Base-by-base conservation (phyloP, 2,113 vertebrate species). In the Chelonoidis abingdonii region DNA sequence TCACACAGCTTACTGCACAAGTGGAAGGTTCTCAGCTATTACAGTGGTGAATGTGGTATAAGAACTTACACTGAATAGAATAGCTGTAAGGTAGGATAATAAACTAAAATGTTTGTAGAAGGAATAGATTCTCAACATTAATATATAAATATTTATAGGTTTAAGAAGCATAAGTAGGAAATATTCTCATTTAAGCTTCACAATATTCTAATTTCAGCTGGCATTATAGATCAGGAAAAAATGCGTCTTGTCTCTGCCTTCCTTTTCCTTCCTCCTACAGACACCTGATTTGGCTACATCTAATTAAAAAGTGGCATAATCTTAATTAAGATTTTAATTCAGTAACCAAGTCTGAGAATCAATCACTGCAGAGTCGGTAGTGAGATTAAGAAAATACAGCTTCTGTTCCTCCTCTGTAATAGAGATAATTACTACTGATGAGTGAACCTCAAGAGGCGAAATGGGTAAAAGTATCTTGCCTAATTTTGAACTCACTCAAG, bases 311-410 rank as follows among this genome's bases (percentile, higher is more conserved):
- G 92, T 89, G 47, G 80, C 93, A 76, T 82, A 92, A 87, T 24
- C 78, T 53, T 96, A 96, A 95, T 96, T 96, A 98, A 96, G 87
- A 89, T 97, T 97, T 97, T 97, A 93, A 96, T 97, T 97, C 69
- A n/a, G 47, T 89, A 91, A 92, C 82, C 91, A 90, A 91, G 75
- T 88, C 53, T 22, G 57, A 31, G 53, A 97, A 92, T 96, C 95
- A 96, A 96, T 97, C 95, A 91, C 59, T 92, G 52, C 53, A 83
- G 86, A 86, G 87, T 92, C 88, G 94, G 52, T 24, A 85, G 89
- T 29, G 89, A 86, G 90, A 97, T 80, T 94, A 93, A 95, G 93
- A 95, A 97, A 97, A 97, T 72, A 90, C 94, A 65, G 78, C 92
- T 29, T 53, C 93, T 88, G 21, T 89, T 96, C 79, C 78, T 92